Conservation (phyloP, 2,888 invertebrate species). For the Syritta pipiens region DNA sequence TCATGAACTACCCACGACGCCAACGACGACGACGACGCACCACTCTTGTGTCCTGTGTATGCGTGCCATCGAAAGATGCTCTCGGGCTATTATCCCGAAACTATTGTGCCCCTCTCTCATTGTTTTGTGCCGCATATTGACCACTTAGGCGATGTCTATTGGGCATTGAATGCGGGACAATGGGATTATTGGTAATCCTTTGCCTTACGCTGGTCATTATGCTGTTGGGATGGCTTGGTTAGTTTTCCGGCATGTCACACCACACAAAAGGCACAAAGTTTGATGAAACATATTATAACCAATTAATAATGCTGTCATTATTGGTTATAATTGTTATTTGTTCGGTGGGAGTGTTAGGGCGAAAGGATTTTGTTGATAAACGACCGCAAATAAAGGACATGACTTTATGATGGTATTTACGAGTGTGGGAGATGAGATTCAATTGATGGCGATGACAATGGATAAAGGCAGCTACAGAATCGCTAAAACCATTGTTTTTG, state of each 20-base stretch:
- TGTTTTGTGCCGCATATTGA: constrained; percentile 46
- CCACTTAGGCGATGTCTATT: constrained; percentile 44
- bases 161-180: constrained; percentile 44
- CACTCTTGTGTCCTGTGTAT: constrained; percentile 13
- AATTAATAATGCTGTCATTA: constrained; percentile 58
- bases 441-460: no score
- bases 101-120: constrained; percentile 49
- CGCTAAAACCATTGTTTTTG: no score
- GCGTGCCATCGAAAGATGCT: constrained; percentile 16
- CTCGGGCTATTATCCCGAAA: constrained; percentile 41
- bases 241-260: constrained; percentile 16
- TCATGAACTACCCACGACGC: constrained; percentile 6
- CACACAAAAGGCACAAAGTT: constrained; percentile 9
- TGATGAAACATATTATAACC: constrained; percentile 55
- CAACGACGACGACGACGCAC: no score
- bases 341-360: constrained; percentile 45
- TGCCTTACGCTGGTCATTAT: constrained; percentile 61
- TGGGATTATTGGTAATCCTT: constrained; percentile 46
- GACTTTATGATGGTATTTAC: constrained; percentile 32
- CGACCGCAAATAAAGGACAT: constrained; percentile 36
- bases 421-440: no score
- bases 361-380: constrained; percentile 48
- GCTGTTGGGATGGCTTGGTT: constrained; percentile 41
- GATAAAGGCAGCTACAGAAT: no score
- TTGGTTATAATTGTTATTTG: constrained; percentile 66